These are phyloP conservation scores for Ectropis crepuscularia DNA, from an alignment of 2,888 invertebrate genomes.

Conservation along the genomic window DNA sequence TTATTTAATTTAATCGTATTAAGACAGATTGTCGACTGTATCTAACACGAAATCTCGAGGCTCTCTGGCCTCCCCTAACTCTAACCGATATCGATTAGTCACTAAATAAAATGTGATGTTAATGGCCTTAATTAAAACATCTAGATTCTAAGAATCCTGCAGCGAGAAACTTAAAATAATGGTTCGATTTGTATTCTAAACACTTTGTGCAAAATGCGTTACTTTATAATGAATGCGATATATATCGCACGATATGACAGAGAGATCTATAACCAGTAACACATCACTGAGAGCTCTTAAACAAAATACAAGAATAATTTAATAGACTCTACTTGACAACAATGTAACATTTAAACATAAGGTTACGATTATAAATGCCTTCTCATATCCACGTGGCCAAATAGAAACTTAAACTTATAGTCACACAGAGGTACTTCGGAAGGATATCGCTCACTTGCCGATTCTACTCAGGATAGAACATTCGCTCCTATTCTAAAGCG, in stretches of 20 bases:
- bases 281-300: conserved; percentile 57
- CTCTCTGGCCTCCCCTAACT: conserved; percentile 25
- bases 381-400: conserved; percentile 65
- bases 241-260: conserved; percentile 42
- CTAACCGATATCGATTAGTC: conserved; percentile 19
- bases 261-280: conserved; percentile 50
- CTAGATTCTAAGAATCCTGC: conserved; percentile 47
- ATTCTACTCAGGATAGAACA: conserved; percentile 62
- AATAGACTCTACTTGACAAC: conserved; percentile 80
- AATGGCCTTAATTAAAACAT: conserved; percentile 39
- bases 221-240: conserved; percentile 41
- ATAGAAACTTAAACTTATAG: conserved; percentile 62
- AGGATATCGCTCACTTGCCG: conserved; percentile 56
- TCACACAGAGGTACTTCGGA: conserved; percentile 48
- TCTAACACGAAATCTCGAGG: conserved; percentile 24
- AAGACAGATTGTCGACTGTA: conserved; percentile 20
- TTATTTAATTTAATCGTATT: conserved; percentile 11
- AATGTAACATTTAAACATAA: conserved; percentile 77
- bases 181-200: conserved; percentile 41
- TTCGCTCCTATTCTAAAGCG: conserved; percentile 62
- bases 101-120: conserved; percentile 34
- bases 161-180: conserved; percentile 42
- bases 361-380: conserved; percentile 75
- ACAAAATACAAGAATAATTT: conserved; percentile 76
- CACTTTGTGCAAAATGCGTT: conserved; percentile 47